Evolutionary conservation across 2,113 vertebrate genomes (phyloP).

Genomic region (Gymnogyps californianus): DNA sequence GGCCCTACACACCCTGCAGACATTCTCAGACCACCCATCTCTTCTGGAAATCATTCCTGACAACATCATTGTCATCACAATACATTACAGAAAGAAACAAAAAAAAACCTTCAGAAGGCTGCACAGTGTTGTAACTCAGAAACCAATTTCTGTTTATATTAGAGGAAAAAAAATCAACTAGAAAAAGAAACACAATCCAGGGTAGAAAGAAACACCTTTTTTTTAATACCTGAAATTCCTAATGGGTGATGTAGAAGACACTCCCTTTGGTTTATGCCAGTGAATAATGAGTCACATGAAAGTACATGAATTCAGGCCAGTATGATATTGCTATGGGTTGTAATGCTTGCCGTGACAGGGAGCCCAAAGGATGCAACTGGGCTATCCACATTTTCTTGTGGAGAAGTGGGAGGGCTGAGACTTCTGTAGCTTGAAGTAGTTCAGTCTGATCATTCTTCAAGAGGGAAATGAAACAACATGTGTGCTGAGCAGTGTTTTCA

Average conservation of each 20-base stretch:
- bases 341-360: neutral
- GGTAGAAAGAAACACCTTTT: neutral
- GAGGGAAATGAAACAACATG: neutral
- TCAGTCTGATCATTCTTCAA: neutral
- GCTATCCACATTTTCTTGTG: neutral
- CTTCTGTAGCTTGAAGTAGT: neutral
- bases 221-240: conserved; percentile 25
- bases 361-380: neutral
- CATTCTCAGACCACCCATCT: neutral
- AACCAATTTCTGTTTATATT: neutral
- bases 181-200: neutral
- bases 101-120: neutral
- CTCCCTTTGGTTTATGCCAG: conserved; percentile 30
- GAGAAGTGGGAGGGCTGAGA: neutral
- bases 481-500: neutral
- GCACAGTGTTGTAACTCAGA: neutral
- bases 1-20: neutral
- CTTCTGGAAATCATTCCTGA: neutral
- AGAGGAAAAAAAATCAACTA: neutral
- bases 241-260: conserved; percentile 20
- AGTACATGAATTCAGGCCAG: neutral
- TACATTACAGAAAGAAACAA: neutral
- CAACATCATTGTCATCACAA: neutral
- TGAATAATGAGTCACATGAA: conserved; percentile 32
- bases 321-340: neutral